Conservation (phyloP, 2,888 invertebrate genomes). For the Orchestes rusci region DNA sequence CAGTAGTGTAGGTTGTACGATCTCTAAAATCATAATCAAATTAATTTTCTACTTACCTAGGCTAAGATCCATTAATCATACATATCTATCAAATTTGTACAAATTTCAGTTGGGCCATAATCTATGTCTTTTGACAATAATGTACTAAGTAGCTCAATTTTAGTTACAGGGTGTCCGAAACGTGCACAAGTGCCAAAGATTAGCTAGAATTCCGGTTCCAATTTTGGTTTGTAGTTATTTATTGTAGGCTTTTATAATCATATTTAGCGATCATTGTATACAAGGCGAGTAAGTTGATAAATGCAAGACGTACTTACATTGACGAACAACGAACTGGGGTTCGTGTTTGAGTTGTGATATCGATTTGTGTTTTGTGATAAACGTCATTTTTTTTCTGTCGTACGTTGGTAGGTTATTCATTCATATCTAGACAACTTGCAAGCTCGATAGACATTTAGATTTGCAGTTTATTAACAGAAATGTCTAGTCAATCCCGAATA, state of each 20-base stretch:
- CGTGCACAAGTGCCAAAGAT: slow-evolving; percentile 19
- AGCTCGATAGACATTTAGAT: no score
- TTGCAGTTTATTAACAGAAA: slow-evolving; percentile 19
- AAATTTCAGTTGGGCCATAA: slow-evolving; percentile 2
- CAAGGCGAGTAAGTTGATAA: no score
- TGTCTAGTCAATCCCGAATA: slow-evolving; percentile 33
- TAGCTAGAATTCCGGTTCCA: no score
- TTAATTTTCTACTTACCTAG: slow-evolving; percentile 1
- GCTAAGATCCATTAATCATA: neutral
- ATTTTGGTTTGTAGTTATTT: no score
- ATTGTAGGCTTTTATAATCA: no score
- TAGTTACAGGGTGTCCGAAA: slow-evolving; percentile 3
- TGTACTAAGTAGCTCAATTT: slow-evolving; percentile 15
- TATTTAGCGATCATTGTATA: no score
- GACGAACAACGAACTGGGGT: neutral
- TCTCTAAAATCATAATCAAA: no score
- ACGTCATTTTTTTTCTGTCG: slow-evolving; percentile 8
- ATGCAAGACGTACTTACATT: neutral
- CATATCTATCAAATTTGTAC: no score
- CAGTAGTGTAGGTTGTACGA: slow-evolving; percentile 34
- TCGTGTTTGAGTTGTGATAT: slow-evolving; percentile 29
- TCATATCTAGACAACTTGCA: neutral
- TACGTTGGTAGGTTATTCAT: slow-evolving; percentile 9
- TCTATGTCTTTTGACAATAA: no score
- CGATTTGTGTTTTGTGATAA: slow-evolving; percentile 30